Percentiles rank a stretch among this genome's conserved stretches.
phyloP scores from a whole-genome alignment of 2,888 invertebrate species.

The Drosophila emarginata region DNA sequence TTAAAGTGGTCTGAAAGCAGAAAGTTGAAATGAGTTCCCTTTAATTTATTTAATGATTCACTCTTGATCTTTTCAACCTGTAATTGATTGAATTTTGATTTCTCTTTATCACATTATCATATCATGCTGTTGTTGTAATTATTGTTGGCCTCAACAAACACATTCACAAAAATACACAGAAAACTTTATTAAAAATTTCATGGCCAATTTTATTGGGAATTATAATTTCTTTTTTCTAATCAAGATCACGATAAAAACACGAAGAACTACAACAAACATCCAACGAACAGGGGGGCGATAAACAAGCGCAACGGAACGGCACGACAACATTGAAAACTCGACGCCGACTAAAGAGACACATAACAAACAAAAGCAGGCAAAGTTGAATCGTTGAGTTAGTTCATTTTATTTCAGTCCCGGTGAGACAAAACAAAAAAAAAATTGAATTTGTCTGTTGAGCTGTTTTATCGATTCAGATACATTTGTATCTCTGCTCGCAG shows the following conservation, averaged over 20 bases:
- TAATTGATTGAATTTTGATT: not conserved
- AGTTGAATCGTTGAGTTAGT: conserved; percentile 4
- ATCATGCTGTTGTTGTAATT: conserved; percentile 12
- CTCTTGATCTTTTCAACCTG: conserved; percentile 12
- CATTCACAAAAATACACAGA: conserved; percentile 20
- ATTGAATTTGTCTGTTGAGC: conserved; percentile 41
- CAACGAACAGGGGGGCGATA: conserved; percentile 10
- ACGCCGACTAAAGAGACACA: conserved; percentile 63
- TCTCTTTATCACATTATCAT: conserved; percentile 20
- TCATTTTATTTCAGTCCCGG: not conserved
- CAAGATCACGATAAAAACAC: conserved; percentile 41
- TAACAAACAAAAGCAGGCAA: conserved; percentile 32
- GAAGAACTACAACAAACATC: conserved; percentile 20
- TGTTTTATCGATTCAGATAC: conserved; percentile 69
- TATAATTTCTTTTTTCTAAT: conserved; percentile 25
- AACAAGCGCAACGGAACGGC: conserved; percentile 37
- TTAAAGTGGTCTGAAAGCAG: conserved; percentile 18
- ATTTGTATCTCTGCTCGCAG: conserved; percentile 61
- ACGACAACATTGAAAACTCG: conserved; percentile 69
- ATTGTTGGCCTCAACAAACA: conserved; percentile 17
- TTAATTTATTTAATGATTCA: conserved; percentile 17
- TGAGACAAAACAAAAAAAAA: conserved; percentile 30
- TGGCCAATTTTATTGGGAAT: not conserved
- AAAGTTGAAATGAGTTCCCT: conserved; percentile 15
- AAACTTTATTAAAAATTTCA: conserved; percentile 7